These are phyloP conservation scores for Capromys pilorides DNA, from an alignment of 2,797 vertebrate species.

Conservation along the genomic window DNA sequence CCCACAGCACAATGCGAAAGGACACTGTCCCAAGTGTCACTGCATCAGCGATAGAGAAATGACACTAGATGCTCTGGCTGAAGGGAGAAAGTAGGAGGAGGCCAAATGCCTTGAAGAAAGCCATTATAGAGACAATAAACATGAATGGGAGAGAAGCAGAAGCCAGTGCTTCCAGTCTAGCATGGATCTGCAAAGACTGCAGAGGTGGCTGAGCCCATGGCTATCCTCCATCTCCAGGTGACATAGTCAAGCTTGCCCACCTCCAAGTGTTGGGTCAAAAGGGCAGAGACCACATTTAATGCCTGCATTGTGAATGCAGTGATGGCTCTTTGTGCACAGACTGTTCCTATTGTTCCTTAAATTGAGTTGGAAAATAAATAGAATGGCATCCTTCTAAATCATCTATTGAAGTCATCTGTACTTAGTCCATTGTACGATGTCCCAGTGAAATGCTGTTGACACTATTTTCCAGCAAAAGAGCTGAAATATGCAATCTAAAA, in stretches of 20 bases:
- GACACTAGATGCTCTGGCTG: not conserved
- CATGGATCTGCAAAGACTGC: not conserved
- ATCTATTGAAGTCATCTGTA: too few relatives aligned
- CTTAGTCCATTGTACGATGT: not conserved
- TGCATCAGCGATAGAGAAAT: slow-evolving; percentile 10
- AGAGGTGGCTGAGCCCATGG: not conserved
- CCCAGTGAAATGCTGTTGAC: not conserved
- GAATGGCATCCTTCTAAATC: too few relatives aligned
- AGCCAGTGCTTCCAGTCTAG: rapidly evolving
- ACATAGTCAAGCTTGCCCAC: not conserved
- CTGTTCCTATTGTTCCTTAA: not conserved
- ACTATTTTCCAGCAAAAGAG: not conserved
- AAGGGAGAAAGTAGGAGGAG: not conserved
- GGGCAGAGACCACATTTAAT: not conserved
- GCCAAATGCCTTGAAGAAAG: not conserved
- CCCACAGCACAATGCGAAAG: not conserved
- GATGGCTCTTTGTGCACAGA: not conserved
- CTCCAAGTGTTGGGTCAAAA: rapidly evolving
- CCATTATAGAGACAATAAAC: not conserved
- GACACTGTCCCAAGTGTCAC: not conserved
- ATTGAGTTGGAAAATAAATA: too few relatives aligned
- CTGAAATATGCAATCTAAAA: not conserved
- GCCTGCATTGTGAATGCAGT: not conserved
- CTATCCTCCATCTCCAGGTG: not conserved
- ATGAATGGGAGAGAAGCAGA: not conserved